Conservation (phyloP, 2,888 invertebrate species). For the Camponotus fellah region DNA sequence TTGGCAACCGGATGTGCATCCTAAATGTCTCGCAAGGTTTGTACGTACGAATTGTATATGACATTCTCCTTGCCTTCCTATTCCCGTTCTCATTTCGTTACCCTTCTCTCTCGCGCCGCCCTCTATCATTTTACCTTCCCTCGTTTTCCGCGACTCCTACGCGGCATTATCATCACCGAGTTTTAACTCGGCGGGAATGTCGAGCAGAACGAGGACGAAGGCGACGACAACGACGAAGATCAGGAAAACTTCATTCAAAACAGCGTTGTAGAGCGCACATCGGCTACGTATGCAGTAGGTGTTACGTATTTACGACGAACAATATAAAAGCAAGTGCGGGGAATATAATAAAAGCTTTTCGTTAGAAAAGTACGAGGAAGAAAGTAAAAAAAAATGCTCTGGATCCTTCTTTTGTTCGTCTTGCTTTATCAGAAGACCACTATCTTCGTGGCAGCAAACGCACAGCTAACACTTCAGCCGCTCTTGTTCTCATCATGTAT, state of each 20-base stretch:
- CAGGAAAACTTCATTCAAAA: conserved; percentile 52
- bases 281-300: conserved; percentile 62
- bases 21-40: conserved; percentile 83
- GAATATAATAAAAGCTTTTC: conserved; percentile 62
- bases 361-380: conserved; percentile 32
- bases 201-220: conserved; percentile 20
- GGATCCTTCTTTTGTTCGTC: conserved; percentile 31
- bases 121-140: conserved; percentile 53
- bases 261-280: conserved; percentile 35
- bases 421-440: neutral
- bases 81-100: conserved; percentile 37
- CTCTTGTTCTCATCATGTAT: conserved; percentile 23
- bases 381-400: conserved; percentile 62
- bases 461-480: neutral
- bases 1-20: conserved; percentile 82
- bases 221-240: conserved; percentile 22
- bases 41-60: conserved; percentile 75
- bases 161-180: conserved; percentile 58
- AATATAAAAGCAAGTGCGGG: conserved; percentile 63
- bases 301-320: conserved; percentile 66
- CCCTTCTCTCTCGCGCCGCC: conserved; percentile 32
- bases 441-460: neutral
- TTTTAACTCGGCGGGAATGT: conserved; percentile 44
- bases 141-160: conserved; percentile 32
- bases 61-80: conserved; percentile 55